phyloP scores from a whole-genome alignment of 2,113 vertebrate species.

The Dipodomys merriami region DNA sequence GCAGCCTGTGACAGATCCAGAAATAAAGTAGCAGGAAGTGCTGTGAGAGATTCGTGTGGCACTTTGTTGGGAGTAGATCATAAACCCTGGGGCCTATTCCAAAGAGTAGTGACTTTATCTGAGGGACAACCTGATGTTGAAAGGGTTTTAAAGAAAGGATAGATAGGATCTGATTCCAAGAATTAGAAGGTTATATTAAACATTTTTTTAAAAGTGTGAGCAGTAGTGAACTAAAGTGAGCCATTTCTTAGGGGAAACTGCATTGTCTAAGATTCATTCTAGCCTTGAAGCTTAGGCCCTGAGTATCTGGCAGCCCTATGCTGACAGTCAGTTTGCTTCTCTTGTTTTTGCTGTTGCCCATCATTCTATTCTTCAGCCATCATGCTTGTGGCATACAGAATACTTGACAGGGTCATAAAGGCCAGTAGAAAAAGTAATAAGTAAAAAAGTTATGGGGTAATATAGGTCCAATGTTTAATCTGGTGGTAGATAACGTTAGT shows the following conservation, averaged over 20 bases:
- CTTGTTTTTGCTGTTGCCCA: not conserved
- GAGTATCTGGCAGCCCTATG: not conserved
- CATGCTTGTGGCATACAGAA: not conserved
- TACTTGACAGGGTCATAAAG: not conserved
- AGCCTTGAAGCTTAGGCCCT: not conserved
- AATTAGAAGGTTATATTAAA: not conserved
- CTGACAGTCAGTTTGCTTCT: not conserved
- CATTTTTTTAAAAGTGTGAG: not conserved
- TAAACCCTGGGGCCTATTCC: not conserved
- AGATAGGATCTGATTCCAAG: not conserved
- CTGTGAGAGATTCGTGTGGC: not conserved
- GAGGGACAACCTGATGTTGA: not conserved
- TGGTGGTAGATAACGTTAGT: not conserved
- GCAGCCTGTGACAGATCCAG: not conserved
- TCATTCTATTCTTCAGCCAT: not conserved
- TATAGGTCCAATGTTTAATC: not conserved
- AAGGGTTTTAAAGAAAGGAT: not conserved
- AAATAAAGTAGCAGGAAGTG: not conserved
- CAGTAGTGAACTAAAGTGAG: not conserved
- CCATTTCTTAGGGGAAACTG: not conserved
- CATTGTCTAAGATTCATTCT: not conserved
- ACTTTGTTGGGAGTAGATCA: not conserved
- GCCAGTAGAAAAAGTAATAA: not conserved
- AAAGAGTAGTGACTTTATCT: not conserved
- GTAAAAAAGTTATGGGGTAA: not conserved